Percentiles rank a stretch among this genome's conserved stretches.
These are phyloP conservation scores for Cossypha dichroa DNA, from an alignment of 2,797 vertebrate genomes.

Conservation along the genomic window DNA sequence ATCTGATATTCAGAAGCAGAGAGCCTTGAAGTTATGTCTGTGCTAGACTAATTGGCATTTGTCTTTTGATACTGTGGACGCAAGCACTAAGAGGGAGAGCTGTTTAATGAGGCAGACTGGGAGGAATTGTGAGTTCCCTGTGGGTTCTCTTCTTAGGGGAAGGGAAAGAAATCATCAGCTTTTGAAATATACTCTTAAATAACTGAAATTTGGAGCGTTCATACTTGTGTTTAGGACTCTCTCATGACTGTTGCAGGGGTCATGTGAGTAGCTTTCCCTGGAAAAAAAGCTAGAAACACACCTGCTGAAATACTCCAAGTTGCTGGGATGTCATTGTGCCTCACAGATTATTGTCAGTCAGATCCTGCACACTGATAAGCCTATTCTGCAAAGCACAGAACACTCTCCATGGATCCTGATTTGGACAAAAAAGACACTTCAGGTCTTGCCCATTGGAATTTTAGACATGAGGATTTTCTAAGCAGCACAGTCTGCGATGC, in stretches of 20 bases:
- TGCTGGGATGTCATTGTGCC: background rate
- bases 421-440: background rate
- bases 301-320: background rate
- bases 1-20: background rate
- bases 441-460: background rate
- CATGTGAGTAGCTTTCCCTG: background rate
- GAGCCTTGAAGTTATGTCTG: background rate
- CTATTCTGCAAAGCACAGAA: background rate
- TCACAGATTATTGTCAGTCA: background rate
- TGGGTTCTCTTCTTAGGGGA: background rate
- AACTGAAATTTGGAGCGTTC: background rate
- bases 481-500: background rate
- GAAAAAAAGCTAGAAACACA: background rate
- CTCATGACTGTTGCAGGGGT: background rate
- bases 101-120: background rate
- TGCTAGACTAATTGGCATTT: background rate
- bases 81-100: background rate
- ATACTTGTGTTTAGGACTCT: too few relatives aligned
- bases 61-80: background rate
- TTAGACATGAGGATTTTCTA: background rate
- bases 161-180: too few relatives aligned
- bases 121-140: background rate
- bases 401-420: background rate
- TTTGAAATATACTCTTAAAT: background rate
- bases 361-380: background rate